Conservation (phyloP, 1,140 invertebrate genomes). For the Zaprionus ornatus region DNA sequence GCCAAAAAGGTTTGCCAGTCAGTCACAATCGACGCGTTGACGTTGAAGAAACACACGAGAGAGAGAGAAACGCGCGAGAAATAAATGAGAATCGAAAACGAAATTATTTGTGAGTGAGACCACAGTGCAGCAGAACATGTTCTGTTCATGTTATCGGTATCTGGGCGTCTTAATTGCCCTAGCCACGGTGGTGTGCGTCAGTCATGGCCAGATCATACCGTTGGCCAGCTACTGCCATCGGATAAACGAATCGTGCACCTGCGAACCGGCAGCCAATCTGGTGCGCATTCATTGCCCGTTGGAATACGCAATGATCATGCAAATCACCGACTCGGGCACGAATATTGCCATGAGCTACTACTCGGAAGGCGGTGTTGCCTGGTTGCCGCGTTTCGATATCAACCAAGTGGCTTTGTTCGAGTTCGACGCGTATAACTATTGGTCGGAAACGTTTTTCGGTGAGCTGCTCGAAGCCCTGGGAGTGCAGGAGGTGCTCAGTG, state of each 20-base stretch:
- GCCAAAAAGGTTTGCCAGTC: neutral
- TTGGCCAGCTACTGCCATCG: constrained; percentile 57
- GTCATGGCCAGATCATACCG: constrained; percentile 54
- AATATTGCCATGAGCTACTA: constrained; percentile 68
- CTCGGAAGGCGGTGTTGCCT: constrained; percentile 17
- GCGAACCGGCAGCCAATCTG: constrained; percentile 60
- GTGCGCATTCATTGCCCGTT: constrained; percentile 55
- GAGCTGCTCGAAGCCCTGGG: constrained; percentile 49
- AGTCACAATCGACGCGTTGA: constrained; percentile 55
- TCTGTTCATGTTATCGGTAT: constrained; percentile 22
- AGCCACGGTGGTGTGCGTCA: neutral
- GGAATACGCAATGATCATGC: constrained; percentile 67
- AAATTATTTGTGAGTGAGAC: constrained; percentile 3
- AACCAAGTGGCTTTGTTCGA: constrained; percentile 52
- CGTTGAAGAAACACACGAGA: neutral
- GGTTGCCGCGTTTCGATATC: constrained; percentile 59
- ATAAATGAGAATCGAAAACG: constrained; percentile 31
- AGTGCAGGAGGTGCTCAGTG: constrained; percentile 38
- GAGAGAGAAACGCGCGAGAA: constrained; percentile 11
- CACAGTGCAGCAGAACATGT: constrained; percentile 39
- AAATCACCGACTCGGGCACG: constrained; percentile 50
- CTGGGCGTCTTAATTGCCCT: constrained; percentile 25
- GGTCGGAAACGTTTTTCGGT: constrained; percentile 49
- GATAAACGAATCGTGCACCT: constrained; percentile 41
- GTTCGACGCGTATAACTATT: constrained; percentile 66